Conservation (phyloP, 2,113 vertebrate genomes). For the Hiodon tergisus region DNA sequence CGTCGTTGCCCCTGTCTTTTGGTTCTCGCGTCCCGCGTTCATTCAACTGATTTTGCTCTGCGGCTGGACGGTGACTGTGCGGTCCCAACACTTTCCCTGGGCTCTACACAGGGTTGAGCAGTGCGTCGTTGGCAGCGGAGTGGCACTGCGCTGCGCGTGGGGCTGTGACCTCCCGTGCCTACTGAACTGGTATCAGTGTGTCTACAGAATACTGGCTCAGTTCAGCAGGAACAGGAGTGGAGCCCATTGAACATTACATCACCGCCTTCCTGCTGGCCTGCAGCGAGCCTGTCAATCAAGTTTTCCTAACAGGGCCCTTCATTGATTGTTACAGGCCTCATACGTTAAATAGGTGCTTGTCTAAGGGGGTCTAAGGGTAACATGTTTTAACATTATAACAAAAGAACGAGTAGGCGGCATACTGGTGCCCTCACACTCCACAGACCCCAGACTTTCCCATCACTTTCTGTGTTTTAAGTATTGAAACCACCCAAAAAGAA, state of each 20-base stretch:
- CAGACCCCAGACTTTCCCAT: conserved; percentile 28
- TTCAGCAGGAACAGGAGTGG: conserved; percentile 79
- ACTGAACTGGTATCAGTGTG: conserved; percentile 78
- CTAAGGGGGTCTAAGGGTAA: too few species aligned
- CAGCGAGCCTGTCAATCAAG: not conserved
- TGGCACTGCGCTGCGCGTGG: conserved; percentile 9
- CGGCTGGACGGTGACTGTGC: too few species aligned
- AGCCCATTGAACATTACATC: conserved; percentile 40
- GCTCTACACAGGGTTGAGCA: not conserved
- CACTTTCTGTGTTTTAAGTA: not conserved
- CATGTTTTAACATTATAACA: not conserved
- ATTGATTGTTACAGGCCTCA: too few species aligned
- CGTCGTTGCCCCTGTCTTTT: not conserved
- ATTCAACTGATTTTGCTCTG: too few species aligned
- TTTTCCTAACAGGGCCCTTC: not conserved
- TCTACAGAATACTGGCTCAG: conserved; percentile 69
- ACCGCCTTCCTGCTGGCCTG: conserved; percentile 18
- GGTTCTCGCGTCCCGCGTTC: too few species aligned
- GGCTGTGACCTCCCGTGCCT: conserved; percentile 70
- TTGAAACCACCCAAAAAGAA: conserved; percentile 25
- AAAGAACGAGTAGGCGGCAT: conserved; percentile 30
- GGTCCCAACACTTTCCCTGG: not conserved
- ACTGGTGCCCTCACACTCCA: conserved; percentile 34
- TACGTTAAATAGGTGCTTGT: too few species aligned
- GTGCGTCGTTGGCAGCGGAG: not conserved